Evolutionary conservation across 2,888 invertebrate species (phyloP).

Genomic region (Strigamia crassipes): DNA sequence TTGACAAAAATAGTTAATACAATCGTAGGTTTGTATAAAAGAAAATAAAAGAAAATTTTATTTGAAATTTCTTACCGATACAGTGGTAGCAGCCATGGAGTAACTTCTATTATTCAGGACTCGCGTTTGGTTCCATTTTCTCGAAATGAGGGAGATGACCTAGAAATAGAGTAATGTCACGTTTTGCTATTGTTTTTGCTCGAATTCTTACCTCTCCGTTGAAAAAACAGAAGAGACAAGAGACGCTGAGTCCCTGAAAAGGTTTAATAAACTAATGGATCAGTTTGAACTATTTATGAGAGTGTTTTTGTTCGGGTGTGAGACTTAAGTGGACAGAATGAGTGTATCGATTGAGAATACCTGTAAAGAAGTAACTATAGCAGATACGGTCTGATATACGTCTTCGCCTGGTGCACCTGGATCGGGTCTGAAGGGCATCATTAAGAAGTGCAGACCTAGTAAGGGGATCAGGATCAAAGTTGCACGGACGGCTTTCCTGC

Average conservation of each 20-base stretch:
- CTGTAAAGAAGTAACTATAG: slow-evolving; percentile 84
- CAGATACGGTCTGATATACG: slow-evolving; percentile 81
- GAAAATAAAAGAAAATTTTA: neutral
- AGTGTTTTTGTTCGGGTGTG: neutral
- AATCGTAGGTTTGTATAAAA: too few species aligned
- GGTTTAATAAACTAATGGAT: slow-evolving; percentile 51
- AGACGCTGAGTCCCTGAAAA: slow-evolving; percentile 86
- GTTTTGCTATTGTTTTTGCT: neutral
- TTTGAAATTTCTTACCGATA: slow-evolving; percentile 10
- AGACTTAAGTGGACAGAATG: neutral
- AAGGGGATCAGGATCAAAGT: slow-evolving; percentile 87
- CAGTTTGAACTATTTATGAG: slow-evolving; percentile 32
- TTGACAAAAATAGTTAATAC: neutral
- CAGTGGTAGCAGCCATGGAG: slow-evolving; percentile 17
- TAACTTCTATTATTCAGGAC: neutral
- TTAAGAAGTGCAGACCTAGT: slow-evolving; percentile 85
- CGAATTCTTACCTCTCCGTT: slow-evolving; percentile 79
- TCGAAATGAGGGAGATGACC: neutral
- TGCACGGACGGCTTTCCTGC: slow-evolving; percentile 71
- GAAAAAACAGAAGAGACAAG: slow-evolving; percentile 89
- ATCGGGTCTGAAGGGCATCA: slow-evolving; percentile 82
- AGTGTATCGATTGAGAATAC: slow-evolving; percentile 59
- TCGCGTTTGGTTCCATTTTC: slow-evolving; percentile 19
- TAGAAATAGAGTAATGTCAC: neutral
- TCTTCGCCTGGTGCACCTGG: slow-evolving; percentile 59